Conservation (phyloP, 2,888 invertebrate species). For the Podabrus alpinus region DNA sequence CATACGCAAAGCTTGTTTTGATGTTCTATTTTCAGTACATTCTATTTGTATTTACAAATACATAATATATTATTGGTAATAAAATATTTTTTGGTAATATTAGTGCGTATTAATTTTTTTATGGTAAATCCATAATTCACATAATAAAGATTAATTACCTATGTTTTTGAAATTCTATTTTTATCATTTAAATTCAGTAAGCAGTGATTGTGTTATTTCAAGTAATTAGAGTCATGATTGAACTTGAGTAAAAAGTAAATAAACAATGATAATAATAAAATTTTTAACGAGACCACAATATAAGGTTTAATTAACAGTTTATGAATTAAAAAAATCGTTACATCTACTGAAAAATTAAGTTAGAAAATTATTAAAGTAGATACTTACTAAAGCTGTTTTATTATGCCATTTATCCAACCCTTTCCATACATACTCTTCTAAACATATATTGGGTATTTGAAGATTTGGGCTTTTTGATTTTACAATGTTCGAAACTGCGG, state of each 20-base stretch:
- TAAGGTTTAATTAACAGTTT: not conserved
- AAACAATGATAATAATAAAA: not conserved
- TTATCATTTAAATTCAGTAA: not conserved
- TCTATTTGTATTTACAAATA: not conserved
- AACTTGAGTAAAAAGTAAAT: not conserved
- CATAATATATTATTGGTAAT: not conserved
- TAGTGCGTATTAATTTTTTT: not conserved
- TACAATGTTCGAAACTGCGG: slow-evolving; percentile 23
- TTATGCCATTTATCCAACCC: slow-evolving; percentile 68
- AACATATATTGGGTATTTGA: slow-evolving; percentile 58
- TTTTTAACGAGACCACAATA: not conserved
- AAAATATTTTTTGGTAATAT: not conserved
- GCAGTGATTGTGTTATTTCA: not conserved
- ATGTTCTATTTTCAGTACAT: not conserved
- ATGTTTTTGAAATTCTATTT: not conserved
- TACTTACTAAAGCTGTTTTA: slow-evolving; percentile 65
- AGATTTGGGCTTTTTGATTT: slow-evolving; percentile 44
- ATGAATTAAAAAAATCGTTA: too few relatives aligned
- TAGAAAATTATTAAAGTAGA: too few relatives aligned
- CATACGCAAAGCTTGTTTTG: not conserved
- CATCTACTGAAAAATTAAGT: too few relatives aligned
- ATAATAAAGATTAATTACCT: not conserved
- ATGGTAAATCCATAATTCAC: not conserved
- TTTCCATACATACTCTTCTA: slow-evolving; percentile 68
- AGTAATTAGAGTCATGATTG: not conserved